Evolutionary conservation across 2,888 invertebrate genomes (phyloP), one percentile per base, ranked within the genome.

Genomic region (Chelonus formosanus): DNA sequence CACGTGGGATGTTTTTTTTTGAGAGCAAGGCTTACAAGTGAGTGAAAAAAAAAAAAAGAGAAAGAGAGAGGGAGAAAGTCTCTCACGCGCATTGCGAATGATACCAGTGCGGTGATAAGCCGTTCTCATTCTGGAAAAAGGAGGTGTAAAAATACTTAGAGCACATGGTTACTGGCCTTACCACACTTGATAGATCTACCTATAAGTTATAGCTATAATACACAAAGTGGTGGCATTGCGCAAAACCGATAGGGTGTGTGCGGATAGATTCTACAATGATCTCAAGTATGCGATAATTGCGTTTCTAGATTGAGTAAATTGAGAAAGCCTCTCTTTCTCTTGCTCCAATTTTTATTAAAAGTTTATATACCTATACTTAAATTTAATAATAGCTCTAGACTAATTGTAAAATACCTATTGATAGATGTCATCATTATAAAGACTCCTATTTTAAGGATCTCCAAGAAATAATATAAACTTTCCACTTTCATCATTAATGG

Each of bases 201-300:
- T 54, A 54, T 54, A 45, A 45, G 8, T n/a, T 34, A 58, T 47
- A 34, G 34, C 34, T 58, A 34, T 44, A 57, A 45, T 52, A 64
- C 44, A 59, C 34, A 47, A 54, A 52, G 34, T 58, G 35, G 58
- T 58, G 32, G 45, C 34, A 50, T 65, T 67, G 63, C 59, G 56
- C 57, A 63, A 70, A 67, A 55, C 64, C 63, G 56, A 58, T 64
- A 67, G 66, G 61, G 47, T 58, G 63, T 45, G 66, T 52, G 69
- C 68, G 70, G 75, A 77, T 78, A 78, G 78, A 80, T 80, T 78
- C 77, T 78, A 75, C 76, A 78, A 76, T 73, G 74, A 78, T 77
- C 74, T 67, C 69, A 69, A 70, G 45, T 59, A 67, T 67, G 53
- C 65, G 67, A 69, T 70, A 70, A 70, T 72, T 72, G 69, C 68